These are phyloP conservation scores for Caenorhabditis latens DNA, from an alignment of 1,140 invertebrate genomes.

Conservation along the genomic window DNA sequence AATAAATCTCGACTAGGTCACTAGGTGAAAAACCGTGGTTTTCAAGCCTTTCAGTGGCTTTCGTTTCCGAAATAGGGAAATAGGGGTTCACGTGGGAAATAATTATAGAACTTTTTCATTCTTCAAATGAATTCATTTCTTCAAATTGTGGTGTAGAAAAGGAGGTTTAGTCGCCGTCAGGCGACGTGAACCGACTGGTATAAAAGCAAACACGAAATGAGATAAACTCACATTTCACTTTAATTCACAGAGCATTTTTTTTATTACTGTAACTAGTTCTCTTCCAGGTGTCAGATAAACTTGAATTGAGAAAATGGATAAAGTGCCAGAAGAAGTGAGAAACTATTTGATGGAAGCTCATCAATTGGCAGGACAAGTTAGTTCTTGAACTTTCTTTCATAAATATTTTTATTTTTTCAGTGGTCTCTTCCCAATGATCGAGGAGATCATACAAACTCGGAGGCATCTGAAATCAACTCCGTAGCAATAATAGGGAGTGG, in stretches of 20 bases:
- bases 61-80: too few relatives aligned
- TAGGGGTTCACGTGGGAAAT: too few relatives aligned
- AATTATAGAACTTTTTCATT: too few relatives aligned
- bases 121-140: too few relatives aligned
- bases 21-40: too few relatives aligned
- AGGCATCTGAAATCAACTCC: constrained; percentile 72
- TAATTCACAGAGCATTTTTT: not conserved
- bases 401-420: not conserved
- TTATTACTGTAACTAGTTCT: not conserved
- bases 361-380: constrained; percentile 58
- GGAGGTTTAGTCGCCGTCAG: too few relatives aligned
- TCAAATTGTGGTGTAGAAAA: too few relatives aligned
- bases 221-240: too few relatives aligned
- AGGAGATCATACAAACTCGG: constrained; percentile 35
- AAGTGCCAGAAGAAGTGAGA: constrained; percentile 75
- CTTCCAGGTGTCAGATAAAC: not conserved
- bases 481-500: constrained; percentile 78
- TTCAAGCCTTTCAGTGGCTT: too few relatives aligned
- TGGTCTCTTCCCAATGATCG: constrained; percentile 28
- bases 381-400: not conserved
- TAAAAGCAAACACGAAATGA: not conserved
- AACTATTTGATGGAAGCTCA: constrained; percentile 62
- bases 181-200: too few relatives aligned
- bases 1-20: too few relatives aligned
- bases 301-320: constrained; percentile 67